Base-by-base conservation (phyloP, 2,113 vertebrate species). In the Syngnathoides biaculeatus region DNA sequence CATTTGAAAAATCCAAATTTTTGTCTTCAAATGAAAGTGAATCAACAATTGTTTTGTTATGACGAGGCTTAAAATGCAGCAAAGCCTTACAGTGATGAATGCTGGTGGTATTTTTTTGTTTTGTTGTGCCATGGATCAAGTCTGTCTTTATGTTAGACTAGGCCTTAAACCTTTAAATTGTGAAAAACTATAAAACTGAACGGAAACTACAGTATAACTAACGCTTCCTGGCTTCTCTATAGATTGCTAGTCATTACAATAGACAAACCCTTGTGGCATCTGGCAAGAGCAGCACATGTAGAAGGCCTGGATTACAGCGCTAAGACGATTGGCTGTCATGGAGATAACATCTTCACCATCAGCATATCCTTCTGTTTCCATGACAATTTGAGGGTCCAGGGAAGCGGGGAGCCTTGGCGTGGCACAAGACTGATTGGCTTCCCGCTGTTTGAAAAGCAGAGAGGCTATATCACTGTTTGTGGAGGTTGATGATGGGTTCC, bases 231-330 rank as follows among this genome's bases (percentile, higher is more conserved):
- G 39, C 17, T 38, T 8, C 38, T 27, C 39, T 57, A 13, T 40
- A 20, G 19, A 50, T 5, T 47, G 45, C 53, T 11, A 53, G 52
- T 45, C 35, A 40, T 68, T 22, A 65, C 50, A 52, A 48, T 39
- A 38, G 55, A 68, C 57, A 59, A 12, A 77, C 97, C 96, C 95
- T 58, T 92, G 95, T 80, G 97, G 97, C 96, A 98, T 99, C 92
- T 98, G 96, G 87, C 95, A 98, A 72, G 96, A 98, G 74, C 96
- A 99, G 92, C 95, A 95, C 94, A 98, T 94, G 79, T 99, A 99
- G 88, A 98, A 99, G 19, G 95, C 96, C 84, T 98, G 97, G 86
- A 98, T 99, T 81, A 99, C 97, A 72, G 97, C 95, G 67, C 97
- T 99, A 68, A 99, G 93, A 11, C 97, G 93, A 84, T 91, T 97